Evolutionary conservation across 2,113 vertebrate species (phyloP), one percentile per base, ranked within the genome.

Genomic region (Condylura cristata): DNA sequence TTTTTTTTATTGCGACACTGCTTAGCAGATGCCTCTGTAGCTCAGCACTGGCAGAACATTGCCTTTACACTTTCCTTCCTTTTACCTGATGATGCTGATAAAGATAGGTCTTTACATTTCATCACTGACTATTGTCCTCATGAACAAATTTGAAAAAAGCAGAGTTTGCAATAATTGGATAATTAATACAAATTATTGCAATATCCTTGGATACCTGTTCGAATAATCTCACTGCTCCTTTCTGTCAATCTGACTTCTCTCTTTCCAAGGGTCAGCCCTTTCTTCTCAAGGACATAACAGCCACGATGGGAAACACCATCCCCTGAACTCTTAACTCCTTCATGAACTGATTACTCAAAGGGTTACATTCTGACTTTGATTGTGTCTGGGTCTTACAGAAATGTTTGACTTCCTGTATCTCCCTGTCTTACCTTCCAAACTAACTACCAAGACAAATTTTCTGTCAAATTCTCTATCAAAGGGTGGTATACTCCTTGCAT

Each of bases 131-230:
- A 4, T 66, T 93, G 30, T 51, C 84, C 44, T 93, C 63, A 87
- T 34, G n/a, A 90, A 78, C 26, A 32, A 72, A 70, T 93, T 86
- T 80, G 61, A 92, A 85, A 68, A 18, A 87, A 41, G 37, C 44
- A 93, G 85, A 13, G 63, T 93, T 90, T 90, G 8, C 10, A 74
- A 91, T 26, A 89, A 91, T 91, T 83, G 44, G 30, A 76, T 71
- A 90, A 72, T 60, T 60, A 91, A 88, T 76, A 92, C 46, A 89
- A 66, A 83, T 46, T 46, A 16, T 18, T 32, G 5, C 44, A 37
- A 46, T 44, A 74, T 41, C 17, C 24, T 58, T 46, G 53, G 56
- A 39, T 91, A 37, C 37, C 30, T 84, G 20, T 56, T 80, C 14
- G 53, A 91, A 87, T 60, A 81, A 39, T 58, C 24, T 90, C 11